Conservation (phyloP, 2,797 vertebrate species). For the Loris lydekkerianus region DNA sequence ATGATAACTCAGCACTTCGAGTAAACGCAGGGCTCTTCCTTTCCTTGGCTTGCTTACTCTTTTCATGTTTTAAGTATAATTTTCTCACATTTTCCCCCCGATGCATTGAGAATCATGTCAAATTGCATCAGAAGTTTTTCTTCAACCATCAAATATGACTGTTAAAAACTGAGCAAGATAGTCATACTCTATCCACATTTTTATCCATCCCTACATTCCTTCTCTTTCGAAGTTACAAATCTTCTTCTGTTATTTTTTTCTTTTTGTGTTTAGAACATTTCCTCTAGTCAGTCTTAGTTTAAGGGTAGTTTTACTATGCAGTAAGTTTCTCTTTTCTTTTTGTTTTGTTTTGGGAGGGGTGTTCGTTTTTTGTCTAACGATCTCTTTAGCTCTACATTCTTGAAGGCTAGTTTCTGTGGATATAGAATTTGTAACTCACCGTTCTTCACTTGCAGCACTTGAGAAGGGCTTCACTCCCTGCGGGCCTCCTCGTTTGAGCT, state of each 20-base stretch:
- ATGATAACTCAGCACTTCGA: fast-evolving
- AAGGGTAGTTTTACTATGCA: neutral
- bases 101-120: neutral
- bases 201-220: neutral
- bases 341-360: too few relatives aligned
- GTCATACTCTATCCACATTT: too few relatives aligned
- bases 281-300: neutral
- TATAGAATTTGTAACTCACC: neutral
- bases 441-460: neutral
- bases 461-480: neutral
- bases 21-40: neutral
- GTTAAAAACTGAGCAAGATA: neutral
- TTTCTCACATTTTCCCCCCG: neutral
- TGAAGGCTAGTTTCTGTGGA: neutral
- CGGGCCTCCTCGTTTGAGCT: fast-evolving
- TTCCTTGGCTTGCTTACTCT: too few relatives aligned
- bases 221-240: neutral
- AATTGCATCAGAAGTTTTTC: neutral
- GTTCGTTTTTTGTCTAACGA: neutral
- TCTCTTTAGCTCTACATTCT: neutral
- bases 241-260: neutral
- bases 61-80: neutral
- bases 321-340: too few relatives aligned
- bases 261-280: neutral
- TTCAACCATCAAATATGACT: neutral